Conservation (phyloP, 2,113 vertebrate genomes). For the Oncorhynchus masou region DNA sequence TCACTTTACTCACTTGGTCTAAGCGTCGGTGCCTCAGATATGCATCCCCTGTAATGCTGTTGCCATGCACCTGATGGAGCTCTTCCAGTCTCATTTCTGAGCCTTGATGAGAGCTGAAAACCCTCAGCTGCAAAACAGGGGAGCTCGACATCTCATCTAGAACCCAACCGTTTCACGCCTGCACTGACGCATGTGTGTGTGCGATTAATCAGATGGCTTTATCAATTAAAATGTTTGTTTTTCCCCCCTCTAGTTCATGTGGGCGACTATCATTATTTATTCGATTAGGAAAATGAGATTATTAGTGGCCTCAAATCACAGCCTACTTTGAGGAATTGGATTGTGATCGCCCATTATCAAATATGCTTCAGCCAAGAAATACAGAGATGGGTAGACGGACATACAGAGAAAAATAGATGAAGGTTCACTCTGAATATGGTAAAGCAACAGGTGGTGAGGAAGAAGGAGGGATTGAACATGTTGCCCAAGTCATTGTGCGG, state of each 20-base stretch:
- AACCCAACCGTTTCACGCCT: background rate
- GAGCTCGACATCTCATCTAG: background rate
- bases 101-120: constrained; percentile 62
- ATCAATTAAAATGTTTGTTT: background rate
- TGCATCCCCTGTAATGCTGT: constrained; percentile 57
- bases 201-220: background rate
- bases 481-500: too few species aligned
- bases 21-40: background rate
- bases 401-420: too few species aligned
- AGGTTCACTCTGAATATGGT: too few species aligned
- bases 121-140: constrained; percentile 58
- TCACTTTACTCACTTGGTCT: background rate
- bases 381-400: too few species aligned
- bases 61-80: constrained; percentile 64
- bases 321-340: too few species aligned
- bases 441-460: too few species aligned
- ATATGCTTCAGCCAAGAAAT: too few species aligned
- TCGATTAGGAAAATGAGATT: background rate
- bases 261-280: background rate
- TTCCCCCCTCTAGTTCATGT: background rate
- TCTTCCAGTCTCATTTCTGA: constrained; percentile 54
- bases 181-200: background rate
- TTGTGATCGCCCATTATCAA: too few species aligned
- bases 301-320: too few species aligned
- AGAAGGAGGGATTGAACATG: too few species aligned